These are phyloP conservation scores for Mirza zaza DNA, from an alignment of 2,113 vertebrate genomes.

Conservation along the genomic window DNA sequence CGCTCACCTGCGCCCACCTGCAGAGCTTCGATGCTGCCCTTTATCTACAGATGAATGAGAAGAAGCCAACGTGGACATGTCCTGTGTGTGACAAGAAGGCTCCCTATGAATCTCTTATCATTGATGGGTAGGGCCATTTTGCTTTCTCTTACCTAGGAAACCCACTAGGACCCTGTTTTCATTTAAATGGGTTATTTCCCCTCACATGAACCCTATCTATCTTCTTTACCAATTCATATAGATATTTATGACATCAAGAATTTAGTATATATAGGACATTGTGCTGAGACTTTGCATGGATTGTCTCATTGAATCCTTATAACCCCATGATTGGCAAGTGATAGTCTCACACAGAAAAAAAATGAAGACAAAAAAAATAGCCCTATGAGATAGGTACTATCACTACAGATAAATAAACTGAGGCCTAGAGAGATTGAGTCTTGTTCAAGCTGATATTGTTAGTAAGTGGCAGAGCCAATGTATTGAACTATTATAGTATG, in stretches of 20 bases:
- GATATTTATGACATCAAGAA: not conserved
- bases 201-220: not conserved
- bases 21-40: conserved; percentile 87
- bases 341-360: not conserved
- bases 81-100: conserved; percentile 88
- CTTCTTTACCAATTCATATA: not conserved
- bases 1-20: conserved; percentile 85
- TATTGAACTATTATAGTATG: not conserved
- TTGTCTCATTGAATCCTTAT: not conserved
- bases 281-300: not conserved
- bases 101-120: conserved; percentile 85
- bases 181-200: not conserved
- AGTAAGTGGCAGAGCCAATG: not conserved
- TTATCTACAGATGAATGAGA: conserved; percentile 88
- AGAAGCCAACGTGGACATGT: conserved; percentile 87
- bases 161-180: not conserved
- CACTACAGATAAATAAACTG: not conserved
- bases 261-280: not conserved
- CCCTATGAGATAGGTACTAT: not conserved
- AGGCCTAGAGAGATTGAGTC: not conserved
- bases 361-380: not conserved
- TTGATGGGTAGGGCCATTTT: conserved; percentile 82
- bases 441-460: not conserved
- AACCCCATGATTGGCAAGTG: not conserved
- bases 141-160: not conserved